These are phyloP conservation scores for Maccullochella peelii DNA, from an alignment of 2,113 vertebrate species.

Conservation along the genomic window DNA sequence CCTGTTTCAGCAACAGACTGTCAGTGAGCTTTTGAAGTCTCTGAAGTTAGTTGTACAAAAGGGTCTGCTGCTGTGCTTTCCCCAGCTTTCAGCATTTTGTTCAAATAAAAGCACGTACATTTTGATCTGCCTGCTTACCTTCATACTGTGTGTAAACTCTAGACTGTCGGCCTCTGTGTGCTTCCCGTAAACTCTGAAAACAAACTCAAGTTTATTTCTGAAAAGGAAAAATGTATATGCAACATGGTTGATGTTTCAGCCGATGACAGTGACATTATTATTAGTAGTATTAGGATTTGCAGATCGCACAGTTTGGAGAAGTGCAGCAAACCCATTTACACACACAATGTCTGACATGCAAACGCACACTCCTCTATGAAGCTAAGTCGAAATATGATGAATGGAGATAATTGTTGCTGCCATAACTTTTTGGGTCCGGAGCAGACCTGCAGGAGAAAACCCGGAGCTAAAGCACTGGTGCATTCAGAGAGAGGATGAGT, in stretches of 20 bases:
- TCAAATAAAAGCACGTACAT: slow-evolving; percentile 18
- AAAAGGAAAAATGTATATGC: no score
- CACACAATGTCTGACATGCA: background rate
- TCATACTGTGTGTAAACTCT: background rate
- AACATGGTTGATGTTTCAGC: background rate
- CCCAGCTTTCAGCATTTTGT: background rate
- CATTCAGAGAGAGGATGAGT: slow-evolving; percentile 29
- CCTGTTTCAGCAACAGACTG: slow-evolving; percentile 24
- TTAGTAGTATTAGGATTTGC: background rate
- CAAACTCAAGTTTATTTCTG: no score
- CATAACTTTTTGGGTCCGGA: background rate
- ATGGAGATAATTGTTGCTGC: slow-evolving; percentile 4
- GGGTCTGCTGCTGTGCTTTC: background rate
- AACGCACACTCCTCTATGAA: background rate
- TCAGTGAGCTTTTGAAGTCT: slow-evolving; percentile 18
- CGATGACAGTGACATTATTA: background rate
- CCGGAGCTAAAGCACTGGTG: background rate
- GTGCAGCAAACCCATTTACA: slow-evolving; percentile 3
- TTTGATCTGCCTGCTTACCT: slow-evolving; percentile 24
- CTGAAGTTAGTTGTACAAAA: slow-evolving; percentile 13
- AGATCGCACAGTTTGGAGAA: background rate
- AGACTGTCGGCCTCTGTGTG: slow-evolving; percentile 5
- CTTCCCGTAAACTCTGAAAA: no score
- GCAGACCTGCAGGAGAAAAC: slow-evolving; percentile 17
- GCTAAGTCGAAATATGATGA: background rate